phyloP scores from a whole-genome alignment of 2,888 invertebrate genomes.

The Choreutis nemorana region DNA sequence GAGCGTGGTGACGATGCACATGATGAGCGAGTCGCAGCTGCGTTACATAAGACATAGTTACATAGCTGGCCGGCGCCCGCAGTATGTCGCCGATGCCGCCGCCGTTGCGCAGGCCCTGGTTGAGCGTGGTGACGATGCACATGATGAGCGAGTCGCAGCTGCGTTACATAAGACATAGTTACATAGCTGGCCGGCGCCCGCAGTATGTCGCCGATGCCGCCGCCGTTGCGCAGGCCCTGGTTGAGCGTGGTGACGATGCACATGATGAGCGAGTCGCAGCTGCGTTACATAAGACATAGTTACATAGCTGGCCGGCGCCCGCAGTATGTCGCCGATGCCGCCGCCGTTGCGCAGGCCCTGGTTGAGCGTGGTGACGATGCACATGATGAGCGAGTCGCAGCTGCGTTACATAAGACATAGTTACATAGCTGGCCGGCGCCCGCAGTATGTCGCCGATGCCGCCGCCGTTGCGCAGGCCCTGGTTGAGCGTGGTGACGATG shows the following conservation, averaged over 20 bases:
- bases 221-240: conserved; percentile 97
- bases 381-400: conserved; percentile 98
- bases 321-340: conserved; percentile 98
- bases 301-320: conserved; percentile 93
- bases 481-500: conserved; percentile 97
- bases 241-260: conserved; percentile 98
- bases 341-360: conserved; percentile 98
- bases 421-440: conserved; percentile 91
- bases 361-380: conserved; percentile 97
- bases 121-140: conserved; percentile 98
- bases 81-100: conserved; percentile 99
- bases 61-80: conserved; percentile 91
- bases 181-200: conserved; percentile 94
- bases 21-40: conserved; percentile 93
- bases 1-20: conserved; percentile 98
- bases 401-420: no score
- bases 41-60: no score
- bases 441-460: conserved; percentile 99
- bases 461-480: conserved; percentile 97
- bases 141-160: conserved; percentile 95
- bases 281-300: no score
- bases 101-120: conserved; percentile 97
- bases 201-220: conserved; percentile 99
- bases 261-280: conserved; percentile 97
- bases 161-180: no score